Conservation (phyloP, 2,113 vertebrate genomes). For the Pavo muticus region DNA sequence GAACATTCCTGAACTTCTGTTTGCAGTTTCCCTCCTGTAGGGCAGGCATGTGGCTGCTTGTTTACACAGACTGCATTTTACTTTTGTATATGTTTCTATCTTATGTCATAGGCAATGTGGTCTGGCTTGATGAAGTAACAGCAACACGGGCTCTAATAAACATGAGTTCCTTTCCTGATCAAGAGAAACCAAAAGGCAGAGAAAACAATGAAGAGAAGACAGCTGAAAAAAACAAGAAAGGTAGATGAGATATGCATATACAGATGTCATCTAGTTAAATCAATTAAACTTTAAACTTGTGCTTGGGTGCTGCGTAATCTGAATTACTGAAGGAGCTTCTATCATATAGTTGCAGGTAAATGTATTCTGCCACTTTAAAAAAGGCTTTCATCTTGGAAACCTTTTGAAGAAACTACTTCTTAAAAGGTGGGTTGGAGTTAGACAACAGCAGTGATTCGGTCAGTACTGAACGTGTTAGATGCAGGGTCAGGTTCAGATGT, state of each 20-base stretch:
- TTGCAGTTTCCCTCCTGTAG: neutral
- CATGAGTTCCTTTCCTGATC: constrained; percentile 87
- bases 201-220: constrained; percentile 72
- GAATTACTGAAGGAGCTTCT: constrained; percentile 74
- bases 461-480: neutral
- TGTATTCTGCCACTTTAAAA: constrained; percentile 76
- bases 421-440: constrained; percentile 75
- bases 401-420: constrained; percentile 75
- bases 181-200: constrained; percentile 76
- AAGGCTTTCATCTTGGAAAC: constrained; percentile 77
- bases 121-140: constrained; percentile 97
- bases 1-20: neutral
- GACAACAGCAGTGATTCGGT: constrained; percentile 58
- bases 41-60: neutral
- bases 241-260: constrained; percentile 69
- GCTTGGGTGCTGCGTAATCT: constrained; percentile 47
- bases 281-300: constrained; percentile 22
- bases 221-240: constrained; percentile 79
- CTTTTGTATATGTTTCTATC: constrained; percentile 47
- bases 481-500: neutral
- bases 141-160: constrained; percentile 92
- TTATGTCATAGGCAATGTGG: constrained; percentile 90
- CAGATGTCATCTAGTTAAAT: neutral
- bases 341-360: constrained; percentile 72
- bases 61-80: neutral